Conservation (phyloP, 2,888 invertebrate species). For the Eugnorisma glareosa region DNA sequence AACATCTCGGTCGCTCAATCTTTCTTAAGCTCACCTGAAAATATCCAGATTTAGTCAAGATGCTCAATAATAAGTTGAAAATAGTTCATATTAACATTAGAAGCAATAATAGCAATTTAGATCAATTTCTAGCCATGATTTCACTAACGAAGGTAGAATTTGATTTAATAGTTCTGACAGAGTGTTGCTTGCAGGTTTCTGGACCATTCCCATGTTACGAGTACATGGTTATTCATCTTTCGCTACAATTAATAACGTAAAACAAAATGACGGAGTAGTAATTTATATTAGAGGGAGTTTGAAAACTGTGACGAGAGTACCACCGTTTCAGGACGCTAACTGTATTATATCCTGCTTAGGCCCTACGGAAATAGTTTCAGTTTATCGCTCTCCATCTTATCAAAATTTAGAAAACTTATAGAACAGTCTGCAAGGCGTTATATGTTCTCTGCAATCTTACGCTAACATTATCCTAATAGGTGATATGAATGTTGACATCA, state of each 20-base stretch:
- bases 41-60: not conserved
- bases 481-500: too few relatives aligned
- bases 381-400: too few relatives aligned
- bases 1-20: too few relatives aligned
- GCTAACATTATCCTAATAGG: too few relatives aligned
- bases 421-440: too few relatives aligned
- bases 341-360: too few relatives aligned
- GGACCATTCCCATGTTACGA: not conserved
- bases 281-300: not conserved
- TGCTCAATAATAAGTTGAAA: not conserved
- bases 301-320: not conserved
- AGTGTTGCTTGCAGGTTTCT: not conserved
- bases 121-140: constrained; percentile 2
- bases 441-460: too few relatives aligned
- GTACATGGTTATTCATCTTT: constrained; percentile 12
- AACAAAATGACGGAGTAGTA: not conserved
- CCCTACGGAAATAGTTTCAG: too few relatives aligned
- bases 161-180: constrained; percentile 3
- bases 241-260: not conserved
- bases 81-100: not conserved
- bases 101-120: not conserved
- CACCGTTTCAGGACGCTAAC: too few relatives aligned
- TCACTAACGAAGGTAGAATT: not conserved
- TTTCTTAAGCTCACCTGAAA: constrained; percentile 6
- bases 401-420: too few relatives aligned